These are phyloP conservation scores for Drosophila sturtevanti DNA, from an alignment of 1,140 invertebrate species.

Conservation along the genomic window DNA sequence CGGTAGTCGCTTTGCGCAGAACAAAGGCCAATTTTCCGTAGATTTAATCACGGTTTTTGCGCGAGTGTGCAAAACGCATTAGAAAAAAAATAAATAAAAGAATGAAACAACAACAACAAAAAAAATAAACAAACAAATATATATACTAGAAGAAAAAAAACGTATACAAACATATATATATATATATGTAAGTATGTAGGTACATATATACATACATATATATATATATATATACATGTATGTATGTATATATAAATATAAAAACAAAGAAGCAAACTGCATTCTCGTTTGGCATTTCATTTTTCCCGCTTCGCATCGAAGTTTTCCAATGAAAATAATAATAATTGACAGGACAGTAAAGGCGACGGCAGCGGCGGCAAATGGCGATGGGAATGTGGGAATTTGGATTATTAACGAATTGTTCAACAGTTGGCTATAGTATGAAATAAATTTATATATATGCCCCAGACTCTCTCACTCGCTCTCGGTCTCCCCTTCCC, in stretches of 20 bases:
- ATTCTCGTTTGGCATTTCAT: conserved; percentile 67
- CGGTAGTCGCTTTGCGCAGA: conserved; percentile 49
- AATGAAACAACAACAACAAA: neutral
- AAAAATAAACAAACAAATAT: neutral
- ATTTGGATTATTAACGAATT: conserved; percentile 82
- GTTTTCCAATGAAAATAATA: conserved; percentile 80
- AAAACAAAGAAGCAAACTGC: conserved; percentile 19
- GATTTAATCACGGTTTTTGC: conserved; percentile 70
- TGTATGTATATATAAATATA: conserved; percentile 10
- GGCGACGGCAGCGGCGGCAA: conserved; percentile 24
- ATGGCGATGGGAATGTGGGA: conserved; percentile 68
- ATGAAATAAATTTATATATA: conserved; percentile 19
- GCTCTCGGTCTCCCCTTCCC: neutral
- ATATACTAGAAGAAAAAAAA: conserved; percentile 31
- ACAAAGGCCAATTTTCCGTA: conserved; percentile 80
- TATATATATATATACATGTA: no score
- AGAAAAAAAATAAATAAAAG: conserved; percentile 48
- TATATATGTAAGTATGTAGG: neutral
- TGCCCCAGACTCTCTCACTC: neutral
- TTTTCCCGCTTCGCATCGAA: conserved; percentile 66
- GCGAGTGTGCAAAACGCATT: conserved; percentile 70
- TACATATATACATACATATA: conserved; percentile 7
- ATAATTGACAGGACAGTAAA: conserved; percentile 67
- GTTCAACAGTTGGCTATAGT: conserved; percentile 34
- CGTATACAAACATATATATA: neutral